Base-by-base conservation (phyloP, 2,888 invertebrate species). In the Cactoblastis cactorum region DNA sequence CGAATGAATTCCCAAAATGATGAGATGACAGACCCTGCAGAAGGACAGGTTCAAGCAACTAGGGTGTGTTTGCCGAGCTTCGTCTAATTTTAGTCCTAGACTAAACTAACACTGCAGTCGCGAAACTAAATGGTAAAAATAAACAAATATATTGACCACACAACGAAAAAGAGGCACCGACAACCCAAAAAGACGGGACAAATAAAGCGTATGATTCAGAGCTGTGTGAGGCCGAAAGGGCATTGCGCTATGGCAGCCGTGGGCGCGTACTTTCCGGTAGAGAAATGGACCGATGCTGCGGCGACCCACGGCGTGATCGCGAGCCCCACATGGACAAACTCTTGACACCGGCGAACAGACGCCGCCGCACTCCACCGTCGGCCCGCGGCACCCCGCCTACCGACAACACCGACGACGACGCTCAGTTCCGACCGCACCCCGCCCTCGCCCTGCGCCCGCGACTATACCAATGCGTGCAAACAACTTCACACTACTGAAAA, bases 271-370 rank as follows among this genome's bases (percentile, higher is more conserved):
- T 95, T 95, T 95, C 95, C 81, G 95, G 95, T 87, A 95, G 93
- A 83, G 95, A 95, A 92, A 95, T 94, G 91, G 95, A 95, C 81
- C 95, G 94, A 90, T 94, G 93, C 85, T 94, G 93, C 69, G 94
- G 92, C 69, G 94, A 93, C 77, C 92, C 92, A 76, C 92, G 92
- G 75, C 91, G 91, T 58, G 88, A 86, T 72, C 93, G 92, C 73
- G 93, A 90, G 75, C 93, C 93, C 91, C 94, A 93, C 85, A 93
- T 92, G 71, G 95, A 94, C 76, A 95, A 90, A 80, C 94, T 95
- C 90, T 94, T 94, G 91, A 95, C 94, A 69, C 95, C 94, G 76
- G 95, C 95, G 90, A 95, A 95, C 73, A 95, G 91, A 62, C 94
- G 92, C 79, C 95, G 92, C 76, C 94, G 91, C 88, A 94, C 91